These are phyloP conservation scores for Zingel zingel DNA, from an alignment of 2,113 vertebrate genomes.

Conservation along the genomic window DNA sequence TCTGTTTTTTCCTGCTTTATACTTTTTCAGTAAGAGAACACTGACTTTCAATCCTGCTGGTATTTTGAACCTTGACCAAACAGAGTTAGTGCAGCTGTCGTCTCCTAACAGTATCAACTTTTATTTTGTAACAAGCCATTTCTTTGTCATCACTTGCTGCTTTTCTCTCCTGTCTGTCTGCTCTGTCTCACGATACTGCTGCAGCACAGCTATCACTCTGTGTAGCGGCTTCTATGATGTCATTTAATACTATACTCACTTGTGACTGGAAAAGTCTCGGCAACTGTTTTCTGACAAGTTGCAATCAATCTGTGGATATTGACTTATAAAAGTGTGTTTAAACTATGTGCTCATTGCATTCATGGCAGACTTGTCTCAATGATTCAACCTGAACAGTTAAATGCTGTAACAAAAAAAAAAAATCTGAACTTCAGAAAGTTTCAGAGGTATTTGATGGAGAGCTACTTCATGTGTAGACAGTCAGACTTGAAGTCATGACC, in stretches of 20 bases:
- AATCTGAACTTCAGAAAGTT: not conserved
- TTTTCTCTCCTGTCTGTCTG: not conserved
- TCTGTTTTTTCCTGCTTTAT: slow-evolving; percentile 11
- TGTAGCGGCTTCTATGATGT: not conserved
- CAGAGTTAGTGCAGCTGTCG: slow-evolving; percentile 27
- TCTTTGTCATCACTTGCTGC: slow-evolving; percentile 1
- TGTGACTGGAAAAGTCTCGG: not conserved
- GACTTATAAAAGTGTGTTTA: not conserved
- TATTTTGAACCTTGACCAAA: slow-evolving; percentile 33
- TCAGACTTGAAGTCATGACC: slow-evolving; percentile 10
- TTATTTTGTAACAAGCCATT: slow-evolving; percentile 21
- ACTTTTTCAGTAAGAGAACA: slow-evolving; percentile 6
- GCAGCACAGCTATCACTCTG: slow-evolving; percentile 16
- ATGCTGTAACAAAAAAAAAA: not conserved
- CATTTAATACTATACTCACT: not conserved
- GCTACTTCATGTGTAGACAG: not conserved
- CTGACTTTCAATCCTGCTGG: slow-evolving; percentile 17
- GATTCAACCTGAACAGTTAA: not conserved
- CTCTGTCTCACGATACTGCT: not conserved
- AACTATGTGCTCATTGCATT: not conserved
- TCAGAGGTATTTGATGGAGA: not conserved
- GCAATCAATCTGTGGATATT: not conserved
- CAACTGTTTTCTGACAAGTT: slow-evolving; percentile 11
- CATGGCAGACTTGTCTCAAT: not conserved
- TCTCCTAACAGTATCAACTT: slow-evolving; percentile 7